phyloP scores from a whole-genome alignment of 2,113 vertebrate species.

The Jacana jacana region DNA sequence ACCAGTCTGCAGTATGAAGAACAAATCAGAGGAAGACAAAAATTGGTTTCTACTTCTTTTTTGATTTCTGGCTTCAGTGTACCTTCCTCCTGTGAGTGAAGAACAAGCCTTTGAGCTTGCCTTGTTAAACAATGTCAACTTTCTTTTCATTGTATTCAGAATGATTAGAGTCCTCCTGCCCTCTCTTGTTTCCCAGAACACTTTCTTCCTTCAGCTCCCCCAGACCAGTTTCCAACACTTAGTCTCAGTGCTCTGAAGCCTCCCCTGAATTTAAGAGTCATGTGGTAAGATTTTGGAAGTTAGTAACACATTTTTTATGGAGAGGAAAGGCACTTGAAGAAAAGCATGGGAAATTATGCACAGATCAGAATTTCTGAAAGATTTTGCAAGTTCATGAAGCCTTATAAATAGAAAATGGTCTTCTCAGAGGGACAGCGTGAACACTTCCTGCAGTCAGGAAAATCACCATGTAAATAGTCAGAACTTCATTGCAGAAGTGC shows the following conservation, averaged over 20 bases:
- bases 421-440: conserved; percentile 5
- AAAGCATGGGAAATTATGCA: not conserved
- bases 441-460: not conserved
- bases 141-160: not conserved
- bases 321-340: not conserved
- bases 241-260: not conserved
- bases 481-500: not conserved
- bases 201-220: not conserved
- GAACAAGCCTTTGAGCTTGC: not conserved
- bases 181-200: not conserved
- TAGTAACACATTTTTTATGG: conserved; percentile 39
- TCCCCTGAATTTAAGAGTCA: not conserved
- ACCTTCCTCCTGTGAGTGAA: not conserved
- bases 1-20: not conserved
- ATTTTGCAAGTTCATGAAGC: conserved; percentile 18
- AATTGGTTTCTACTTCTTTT: not conserved
- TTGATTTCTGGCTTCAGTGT: not conserved
- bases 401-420: conserved; percentile 31
- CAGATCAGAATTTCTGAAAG: conserved; percentile 8
- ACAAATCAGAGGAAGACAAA: not conserved
- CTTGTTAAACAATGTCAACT: not conserved
- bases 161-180: not conserved
- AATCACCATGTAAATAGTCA: not conserved
- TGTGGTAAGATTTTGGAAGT: not conserved
- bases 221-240: not conserved